Base-by-base conservation (phyloP, 2,888 invertebrate species). In the Rotaria sp. region DNA sequence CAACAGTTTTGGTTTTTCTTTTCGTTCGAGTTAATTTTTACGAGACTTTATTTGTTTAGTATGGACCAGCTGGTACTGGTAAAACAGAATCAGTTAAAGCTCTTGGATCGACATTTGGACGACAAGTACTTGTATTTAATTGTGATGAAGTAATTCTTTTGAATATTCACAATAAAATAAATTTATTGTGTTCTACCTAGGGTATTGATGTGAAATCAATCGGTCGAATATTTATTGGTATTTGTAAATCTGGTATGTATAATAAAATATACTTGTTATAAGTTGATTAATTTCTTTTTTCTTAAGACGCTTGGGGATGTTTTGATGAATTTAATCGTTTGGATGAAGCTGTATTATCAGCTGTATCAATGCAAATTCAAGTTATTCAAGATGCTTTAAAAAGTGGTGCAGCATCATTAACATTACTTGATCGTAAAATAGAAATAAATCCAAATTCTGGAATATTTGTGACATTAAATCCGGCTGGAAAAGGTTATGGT, bases 81-180 rank as follows among this genome's bases (percentile, higher is more conserved):
- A 99, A 99, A 92, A 99, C 98, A 0, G 98, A 99, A 91, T 96
- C 97, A 41, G 96, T 99, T 0, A 99, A 99, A 92, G 96, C 97
- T 1, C 92, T 99, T 13, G 96, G 96, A 0, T 93, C 94, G 8
- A 93, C 97, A 88, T 93, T 98, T 88, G 98, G 98, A 0, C 93
- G 98, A 86, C 94, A 97, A 89, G 91, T 91, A 45, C 89, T 91
- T 57, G 91, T 91, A 86, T 91, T 91, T 89, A 91, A 91, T 91
- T 99, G 99, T 91, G 98, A 98, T 92, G 98, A 99, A 92, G 93
- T 93, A 89, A 88, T 88, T 52, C 59, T 45, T 26, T 45, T 24
- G 26, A 41, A 41, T 24, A 48, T 13, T 67, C 7, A 13, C 26
- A n/a, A 84, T 26, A 30, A 35, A n/a, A 35, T 24, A 38, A 84